A percentile compares a stretch with the other conserved stretches of the same genome.
Conservation (phyloP, 2,797 vertebrate species). For the Botia kubotai region DNA sequence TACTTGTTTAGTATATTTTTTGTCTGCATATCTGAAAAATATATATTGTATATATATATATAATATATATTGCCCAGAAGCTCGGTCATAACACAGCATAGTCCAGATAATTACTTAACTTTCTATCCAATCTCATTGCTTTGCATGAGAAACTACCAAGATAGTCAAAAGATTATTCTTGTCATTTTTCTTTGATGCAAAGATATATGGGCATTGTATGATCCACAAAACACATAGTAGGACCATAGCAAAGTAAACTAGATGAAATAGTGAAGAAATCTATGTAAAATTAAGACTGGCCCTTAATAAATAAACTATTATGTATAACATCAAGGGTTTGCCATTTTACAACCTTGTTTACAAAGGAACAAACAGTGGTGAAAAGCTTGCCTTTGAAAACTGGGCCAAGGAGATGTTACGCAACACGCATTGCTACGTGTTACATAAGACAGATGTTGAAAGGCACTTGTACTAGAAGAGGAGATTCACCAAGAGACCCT, state of each 20-base stretch:
- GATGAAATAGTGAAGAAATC: background rate
- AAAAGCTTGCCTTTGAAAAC: conserved; percentile 42
- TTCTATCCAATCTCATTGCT: background rate
- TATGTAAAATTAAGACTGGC: conserved; percentile 17
- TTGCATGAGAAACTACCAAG: background rate
- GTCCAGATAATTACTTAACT: background rate
- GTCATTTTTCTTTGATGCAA: background rate
- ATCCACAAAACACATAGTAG: background rate
- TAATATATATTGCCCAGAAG: background rate
- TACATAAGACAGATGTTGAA: conserved; percentile 51
- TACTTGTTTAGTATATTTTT: background rate
- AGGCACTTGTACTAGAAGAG: conserved; percentile 18
- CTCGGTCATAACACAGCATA: background rate
- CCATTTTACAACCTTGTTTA: conserved; percentile 63
- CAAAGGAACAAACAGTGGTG: conserved; percentile 53
- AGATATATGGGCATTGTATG: background rate
- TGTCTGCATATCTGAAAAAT: background rate
- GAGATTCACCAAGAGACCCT: conserved; percentile 11
- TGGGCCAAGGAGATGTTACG: conserved; percentile 40
- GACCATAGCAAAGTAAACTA: background rate
- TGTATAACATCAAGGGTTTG: conserved; percentile 41
- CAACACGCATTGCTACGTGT: conserved; percentile 48
- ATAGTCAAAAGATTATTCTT: background rate
- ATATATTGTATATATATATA: background rate
- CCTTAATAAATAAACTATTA: conserved; percentile 35